Percentiles rank a stretch among this genome's conserved stretches.
Conservation (phyloP, 2,888 invertebrate species). For the Amphipoea lucens region DNA sequence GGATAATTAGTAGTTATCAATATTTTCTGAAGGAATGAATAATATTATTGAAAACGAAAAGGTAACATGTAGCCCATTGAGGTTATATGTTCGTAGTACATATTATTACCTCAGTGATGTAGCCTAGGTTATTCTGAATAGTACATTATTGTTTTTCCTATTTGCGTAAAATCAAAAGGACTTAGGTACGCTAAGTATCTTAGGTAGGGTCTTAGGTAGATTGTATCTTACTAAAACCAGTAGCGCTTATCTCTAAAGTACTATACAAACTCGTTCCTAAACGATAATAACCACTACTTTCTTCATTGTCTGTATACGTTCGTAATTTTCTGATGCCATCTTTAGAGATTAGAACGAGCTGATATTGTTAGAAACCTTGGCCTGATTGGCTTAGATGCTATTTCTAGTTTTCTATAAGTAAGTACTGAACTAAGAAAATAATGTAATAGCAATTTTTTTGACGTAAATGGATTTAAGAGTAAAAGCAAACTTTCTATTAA, state of each 20-base stretch:
- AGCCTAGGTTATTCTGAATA: not conserved
- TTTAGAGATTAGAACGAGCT: slow-evolving; percentile 12
- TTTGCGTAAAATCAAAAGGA: not conserved
- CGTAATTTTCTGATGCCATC: slow-evolving; percentile 20
- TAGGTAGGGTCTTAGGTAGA: not conserved
- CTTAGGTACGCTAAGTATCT: not conserved
- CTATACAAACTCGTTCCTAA: not conserved
- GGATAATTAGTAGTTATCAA: not conserved
- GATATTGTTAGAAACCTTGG: slow-evolving; percentile 35
- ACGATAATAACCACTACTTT: slow-evolving; percentile 3
- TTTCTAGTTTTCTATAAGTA: slow-evolving; percentile 8
- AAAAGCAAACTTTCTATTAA: not conserved
- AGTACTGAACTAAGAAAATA: slow-evolving; percentile 11
- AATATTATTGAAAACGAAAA: not conserved
- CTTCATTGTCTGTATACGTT: not conserved
- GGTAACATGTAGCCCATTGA: no score
- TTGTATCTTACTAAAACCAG: not conserved
- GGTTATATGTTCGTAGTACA: no score
- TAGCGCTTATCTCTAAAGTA: not conserved
- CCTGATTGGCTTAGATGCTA: slow-evolving; percentile 9
- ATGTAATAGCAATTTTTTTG: not conserved
- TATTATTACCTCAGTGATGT: no score
- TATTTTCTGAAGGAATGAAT: not conserved
- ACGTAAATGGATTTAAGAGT: not conserved
- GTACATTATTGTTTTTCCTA: not conserved